Conservation (phyloP, 2,113 vertebrate species). For the human region GRCh38 chr13:34736501-34737000, state of each 20-base stretch:
- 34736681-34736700: not conserved
- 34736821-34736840: not conserved
- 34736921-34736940: not conserved
- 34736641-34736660: not conserved
- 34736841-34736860: not conserved
- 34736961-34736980: not conserved
- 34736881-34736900: not conserved
- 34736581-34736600: not conserved
- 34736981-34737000: not conserved
- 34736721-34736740: not conserved
- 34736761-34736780: not conserved
- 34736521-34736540: not conserved
- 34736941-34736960: not conserved
- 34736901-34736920: not conserved
- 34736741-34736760: not conserved
- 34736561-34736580: not conserved
- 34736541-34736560: not conserved
- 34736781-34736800: not conserved
- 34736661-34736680: not conserved
- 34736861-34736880: not conserved
- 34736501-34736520: not conserved
- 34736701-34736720: not conserved
- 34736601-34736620: not conserved
- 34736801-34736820: not conserved
- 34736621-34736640: not conserved